A percentile compares a stretch with the other conserved stretches of the same genome.
Evolutionary conservation across 2,797 vertebrate genomes (phyloP).

Genomic region (Pipistrellus pipistrellus): DNA sequence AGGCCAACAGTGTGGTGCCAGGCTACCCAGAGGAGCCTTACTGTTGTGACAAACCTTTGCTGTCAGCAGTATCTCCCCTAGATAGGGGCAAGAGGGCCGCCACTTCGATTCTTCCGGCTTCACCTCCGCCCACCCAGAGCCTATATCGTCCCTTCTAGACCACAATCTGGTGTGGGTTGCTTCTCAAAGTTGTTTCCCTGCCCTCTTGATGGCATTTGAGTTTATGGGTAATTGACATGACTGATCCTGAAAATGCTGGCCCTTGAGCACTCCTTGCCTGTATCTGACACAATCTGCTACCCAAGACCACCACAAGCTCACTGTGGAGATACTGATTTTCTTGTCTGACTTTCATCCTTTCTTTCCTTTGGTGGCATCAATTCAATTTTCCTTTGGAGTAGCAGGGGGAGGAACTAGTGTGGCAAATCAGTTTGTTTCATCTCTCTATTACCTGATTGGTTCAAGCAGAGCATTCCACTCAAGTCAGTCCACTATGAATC

Average conservation of each 20-base stretch:
- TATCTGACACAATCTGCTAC: not conserved
- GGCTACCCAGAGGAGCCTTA: not conserved
- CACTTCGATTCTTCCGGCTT: not conserved
- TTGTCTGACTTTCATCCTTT: not conserved
- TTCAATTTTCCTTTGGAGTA: not conserved
- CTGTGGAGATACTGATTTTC: not conserved
- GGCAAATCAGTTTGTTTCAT: not conserved
- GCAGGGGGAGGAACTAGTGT: not conserved
- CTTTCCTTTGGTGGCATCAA: not conserved
- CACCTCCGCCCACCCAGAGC: not conserved
- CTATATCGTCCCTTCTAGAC: not conserved
- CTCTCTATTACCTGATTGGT: not conserved
- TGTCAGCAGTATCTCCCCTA: not conserved
- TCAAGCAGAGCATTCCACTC: not conserved
- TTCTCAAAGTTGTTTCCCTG: not conserved
- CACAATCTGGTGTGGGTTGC: not conserved
- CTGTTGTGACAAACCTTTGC: not conserved
- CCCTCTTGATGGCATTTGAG: not conserved
- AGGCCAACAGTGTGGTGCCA: not conserved
- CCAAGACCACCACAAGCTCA: not conserved
- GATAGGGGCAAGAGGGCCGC: not conserved
- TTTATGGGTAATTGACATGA: not conserved
- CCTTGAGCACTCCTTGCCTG: not conserved
- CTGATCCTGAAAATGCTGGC: not conserved
- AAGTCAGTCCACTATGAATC: not conserved